Evolutionary conservation across 1,140 invertebrate species (phyloP), one percentile per base, ranked within the genome.

Genomic region (Cydia strobilella): DNA sequence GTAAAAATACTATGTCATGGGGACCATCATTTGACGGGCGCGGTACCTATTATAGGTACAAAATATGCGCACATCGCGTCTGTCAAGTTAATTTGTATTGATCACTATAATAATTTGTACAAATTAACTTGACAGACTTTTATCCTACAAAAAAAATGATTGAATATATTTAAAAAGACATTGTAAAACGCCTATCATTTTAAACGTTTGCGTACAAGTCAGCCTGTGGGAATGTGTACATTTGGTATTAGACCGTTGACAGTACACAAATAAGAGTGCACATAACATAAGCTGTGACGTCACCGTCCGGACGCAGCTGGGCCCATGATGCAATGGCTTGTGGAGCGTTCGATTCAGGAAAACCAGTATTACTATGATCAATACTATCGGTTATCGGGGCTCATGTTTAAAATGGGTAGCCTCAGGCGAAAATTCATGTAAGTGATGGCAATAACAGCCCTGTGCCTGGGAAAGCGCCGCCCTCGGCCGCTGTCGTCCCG

Each of bases 381-480:
- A 23, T 59, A 59, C 15, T 23, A 6, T 59, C 1, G 1, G 9
- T 23, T 3, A 59, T 59, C 9, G n/a, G 9, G 54, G 54, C 6
- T 59, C 54, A 12, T 23, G n/a, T 20, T 54, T 59, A 23, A 18
- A 12, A n/a, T 59, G 54, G 54, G 1, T 23, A 23, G 15, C 13
- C 15, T n/a, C 1, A 59, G 18, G n/a, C 20, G 18, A 59, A n/a
- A 3, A 59, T 20, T 23, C 54, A n/a, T 23, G 54, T 39, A 51
- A 27, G 75, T 69, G 62, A 54, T 73, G 72, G 65, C 45, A 63
- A 25, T 45, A 18, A 42, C 73, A 73, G 51, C 72, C 72, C 78
- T 74, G 62, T 74, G 80, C 82, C 83, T 88, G 88, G 85, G 85
- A 89, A 86, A 85, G 76, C 77, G 79, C 63, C 82, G 79, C 82